These are phyloP conservation scores for Parotocinclus haroldoi DNA, from an alignment of 2,797 vertebrate species.

Conservation along the genomic window DNA sequence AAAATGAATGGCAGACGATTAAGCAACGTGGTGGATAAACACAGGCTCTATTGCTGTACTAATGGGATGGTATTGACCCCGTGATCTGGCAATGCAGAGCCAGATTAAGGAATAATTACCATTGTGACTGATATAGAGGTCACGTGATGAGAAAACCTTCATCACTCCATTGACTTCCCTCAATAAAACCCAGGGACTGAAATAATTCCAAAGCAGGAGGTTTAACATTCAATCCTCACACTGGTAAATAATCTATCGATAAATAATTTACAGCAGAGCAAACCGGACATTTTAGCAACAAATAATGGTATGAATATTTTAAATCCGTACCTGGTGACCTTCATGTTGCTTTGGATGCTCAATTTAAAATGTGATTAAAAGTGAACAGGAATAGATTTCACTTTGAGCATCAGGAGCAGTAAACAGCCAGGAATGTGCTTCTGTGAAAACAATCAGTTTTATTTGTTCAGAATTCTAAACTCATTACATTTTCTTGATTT, in stretches of 20 bases:
- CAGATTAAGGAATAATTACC: constrained; percentile 58
- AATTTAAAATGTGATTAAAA: background rate
- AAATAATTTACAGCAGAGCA: constrained; percentile 19
- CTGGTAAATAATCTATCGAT: constrained; percentile 26
- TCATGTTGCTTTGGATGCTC: constrained; percentile 6
- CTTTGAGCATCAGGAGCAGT: no score
- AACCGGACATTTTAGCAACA: background rate
- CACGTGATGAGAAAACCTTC: constrained; percentile 39
- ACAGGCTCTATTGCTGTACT: constrained; percentile 41
- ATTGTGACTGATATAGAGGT: constrained; percentile 47
- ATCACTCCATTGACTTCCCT: constrained; percentile 21
- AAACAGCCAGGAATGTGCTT: no score
- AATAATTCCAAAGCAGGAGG: background rate
- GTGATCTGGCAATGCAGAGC: constrained; percentile 52
- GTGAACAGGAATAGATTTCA: background rate
- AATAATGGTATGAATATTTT: constrained; percentile 5
- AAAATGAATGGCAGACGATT: constrained; percentile 43
- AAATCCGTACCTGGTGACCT: constrained; percentile 12
- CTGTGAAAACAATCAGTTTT: no score
- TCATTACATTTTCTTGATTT: no score
- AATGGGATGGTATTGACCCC: constrained; percentile 55
- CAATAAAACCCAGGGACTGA: constrained; percentile 1
- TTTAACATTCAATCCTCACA: constrained; percentile 7
- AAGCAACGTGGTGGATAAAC: constrained; percentile 27
- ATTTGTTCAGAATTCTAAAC: no score